A percentile compares a stretch with the other conserved stretches of the same genome.
phyloP scores from a whole-genome alignment of 1,140 invertebrate genomes.

The Bradysia coprophila region DNA sequence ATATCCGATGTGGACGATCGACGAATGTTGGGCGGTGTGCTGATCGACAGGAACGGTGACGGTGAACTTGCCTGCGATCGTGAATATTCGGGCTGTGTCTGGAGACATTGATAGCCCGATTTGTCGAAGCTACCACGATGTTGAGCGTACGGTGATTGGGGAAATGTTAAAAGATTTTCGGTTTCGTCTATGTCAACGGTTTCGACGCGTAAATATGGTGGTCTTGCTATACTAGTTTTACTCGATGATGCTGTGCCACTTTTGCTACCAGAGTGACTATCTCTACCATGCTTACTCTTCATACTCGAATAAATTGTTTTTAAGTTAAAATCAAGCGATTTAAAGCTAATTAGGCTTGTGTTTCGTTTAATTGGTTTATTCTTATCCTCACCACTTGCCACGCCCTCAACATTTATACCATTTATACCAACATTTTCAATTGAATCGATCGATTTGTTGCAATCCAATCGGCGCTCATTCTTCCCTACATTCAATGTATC shows the following conservation, averaged over 20 bases:
- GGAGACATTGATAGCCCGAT: conserved; percentile 10
- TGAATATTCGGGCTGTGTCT: conserved; percentile 3
- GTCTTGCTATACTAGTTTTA: conserved; percentile 6
- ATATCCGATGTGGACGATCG: conserved; percentile 9
- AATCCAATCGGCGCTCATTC: conserved; percentile 1
- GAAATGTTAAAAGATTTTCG: conserved; percentile 11
- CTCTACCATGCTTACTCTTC: conserved; percentile 3
- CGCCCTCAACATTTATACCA: neutral
- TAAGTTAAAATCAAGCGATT: conserved; percentile 20
- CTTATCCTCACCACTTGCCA: neutral
- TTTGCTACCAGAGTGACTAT: conserved; percentile 1
- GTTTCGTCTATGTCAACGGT: conserved; percentile 15
- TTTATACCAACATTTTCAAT: neutral
- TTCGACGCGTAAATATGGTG: conserved; percentile 19
- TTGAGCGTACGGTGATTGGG: conserved; percentile 12
- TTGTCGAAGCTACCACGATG: conserved; percentile 10
- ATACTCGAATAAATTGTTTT: conserved; percentile 19
- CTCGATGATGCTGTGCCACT: neutral
- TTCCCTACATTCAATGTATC: conserved; percentile 4
- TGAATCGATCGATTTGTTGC: neutral
- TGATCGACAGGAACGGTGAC: conserved; percentile 3
- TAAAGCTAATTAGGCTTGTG: conserved; percentile 17
- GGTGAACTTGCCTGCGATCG: conserved; percentile 2
- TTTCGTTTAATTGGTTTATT: conserved; percentile 4
- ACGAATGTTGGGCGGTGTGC: conserved; percentile 2